Conservation (phyloP, 2,113 vertebrate species). For the Tragelaphus strepsiceros region DNA sequence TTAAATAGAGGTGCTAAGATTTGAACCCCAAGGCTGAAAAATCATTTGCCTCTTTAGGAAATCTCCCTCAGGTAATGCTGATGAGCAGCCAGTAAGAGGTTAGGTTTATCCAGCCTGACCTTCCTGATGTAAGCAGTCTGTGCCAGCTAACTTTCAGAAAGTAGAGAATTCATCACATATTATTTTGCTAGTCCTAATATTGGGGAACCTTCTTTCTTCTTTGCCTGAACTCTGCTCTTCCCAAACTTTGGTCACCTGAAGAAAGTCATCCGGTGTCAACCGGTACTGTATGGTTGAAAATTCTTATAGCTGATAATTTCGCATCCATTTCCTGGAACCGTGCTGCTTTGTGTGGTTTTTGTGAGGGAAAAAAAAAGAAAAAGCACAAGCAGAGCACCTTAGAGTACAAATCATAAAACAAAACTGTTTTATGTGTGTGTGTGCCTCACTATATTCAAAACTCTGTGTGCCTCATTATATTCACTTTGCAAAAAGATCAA, state of each 20-base stretch:
- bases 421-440: neutral
- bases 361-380: neutral
- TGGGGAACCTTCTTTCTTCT: neutral
- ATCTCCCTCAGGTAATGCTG: neutral
- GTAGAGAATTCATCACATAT: neutral
- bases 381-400: neutral
- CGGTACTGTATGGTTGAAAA: neutral
- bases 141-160: neutral
- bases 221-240: neutral
- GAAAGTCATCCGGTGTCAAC: neutral
- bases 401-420: neutral
- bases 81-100: neutral
- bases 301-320: neutral
- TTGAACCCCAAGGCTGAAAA: neutral
- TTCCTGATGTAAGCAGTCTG: neutral
- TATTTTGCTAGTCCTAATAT: neutral
- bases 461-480: neutral
- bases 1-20: neutral
- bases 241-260: neutral
- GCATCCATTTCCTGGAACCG: neutral
- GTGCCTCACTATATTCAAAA: neutral
- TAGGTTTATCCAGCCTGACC: neutral
- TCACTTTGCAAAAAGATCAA: neutral
- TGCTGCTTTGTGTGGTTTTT: neutral
- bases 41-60: neutral